Evolutionary conservation across 2,113 vertebrate genomes (phyloP).

Genomic region (Passer domesticus): DNA sequence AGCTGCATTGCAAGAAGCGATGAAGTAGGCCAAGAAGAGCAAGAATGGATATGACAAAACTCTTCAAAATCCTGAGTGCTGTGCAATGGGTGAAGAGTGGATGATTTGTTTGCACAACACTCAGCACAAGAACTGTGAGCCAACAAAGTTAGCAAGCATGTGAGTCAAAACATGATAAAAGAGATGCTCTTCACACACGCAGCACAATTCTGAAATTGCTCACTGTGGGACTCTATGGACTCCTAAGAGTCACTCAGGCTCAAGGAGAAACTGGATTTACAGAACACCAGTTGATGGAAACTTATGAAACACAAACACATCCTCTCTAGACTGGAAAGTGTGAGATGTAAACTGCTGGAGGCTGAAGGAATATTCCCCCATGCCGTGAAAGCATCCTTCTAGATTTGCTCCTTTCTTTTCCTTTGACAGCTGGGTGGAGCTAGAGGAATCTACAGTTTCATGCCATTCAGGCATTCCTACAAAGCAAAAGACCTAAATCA

Average conservation of each 20-base stretch:
- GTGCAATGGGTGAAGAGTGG: not conserved
- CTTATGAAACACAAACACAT: not conserved
- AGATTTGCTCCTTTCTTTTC: not conserved
- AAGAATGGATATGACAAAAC: not conserved
- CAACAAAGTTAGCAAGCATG: not conserved
- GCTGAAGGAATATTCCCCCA: not conserved
- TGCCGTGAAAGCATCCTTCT: not conserved
- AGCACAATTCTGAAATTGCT: not conserved
- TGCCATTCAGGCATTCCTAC: not conserved
- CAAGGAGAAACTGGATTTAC: not conserved
- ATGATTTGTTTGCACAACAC: not conserved
- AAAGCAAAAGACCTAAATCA: not conserved
- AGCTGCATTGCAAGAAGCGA: not conserved
- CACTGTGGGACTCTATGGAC: not conserved
- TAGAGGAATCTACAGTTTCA: not conserved
- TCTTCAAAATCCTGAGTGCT: not conserved
- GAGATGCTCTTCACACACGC: not conserved
- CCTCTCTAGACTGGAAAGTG: not conserved
- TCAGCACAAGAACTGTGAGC: not conserved
- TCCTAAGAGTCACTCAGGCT: not conserved
- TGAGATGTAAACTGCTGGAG: not conserved
- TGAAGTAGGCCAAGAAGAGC: not conserved
- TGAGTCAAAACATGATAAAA: not conserved
- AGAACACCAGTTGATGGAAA: not conserved
- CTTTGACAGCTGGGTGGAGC: not conserved